Base-by-base conservation (phyloP, 1,140 invertebrate genomes). In the Cotesia glomerata region DNA sequence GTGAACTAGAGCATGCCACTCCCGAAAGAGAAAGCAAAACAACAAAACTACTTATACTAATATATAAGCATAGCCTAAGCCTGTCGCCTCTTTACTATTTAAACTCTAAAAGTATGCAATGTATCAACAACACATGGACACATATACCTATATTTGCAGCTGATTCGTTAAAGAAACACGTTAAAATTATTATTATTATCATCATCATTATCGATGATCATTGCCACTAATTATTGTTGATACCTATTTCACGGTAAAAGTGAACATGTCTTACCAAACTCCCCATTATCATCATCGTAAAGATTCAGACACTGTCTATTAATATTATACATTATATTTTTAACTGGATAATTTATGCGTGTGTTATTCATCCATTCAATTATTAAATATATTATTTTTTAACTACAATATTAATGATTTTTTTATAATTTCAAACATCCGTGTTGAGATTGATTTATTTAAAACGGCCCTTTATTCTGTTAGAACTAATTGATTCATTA, bases 11-110 rank as follows among this genome's bases (percentile, higher is more conserved):
- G 84, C 85, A 84, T 86, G 84, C 84, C 84, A 86, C 82, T 86
- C 84, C 82, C 83, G 85, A 86, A 86, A 86, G 85, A 86, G 84
- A 86, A 86, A 86, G 84, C 85, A 86, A 86, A 86, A 86, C 84
- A 84, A 85, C 84, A 78, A 75, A 85, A 82, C 35, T 36, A 64
- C 79, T 75, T 26, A 26, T 26, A 26, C 26, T 26, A 26, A 26
- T 26, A 26, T 26, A 26, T 26, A 81, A 81, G 77, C 8, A 7
- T 7, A 54, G 52, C 26, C 26, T 26, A 26, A 26, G 77, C 73
- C 61, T 78, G 72, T 80, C 71, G 70, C 66, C 13, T 54, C 11
- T 74, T 75, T 75, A 67, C 74, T 56, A 74, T 66, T 67, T 36
- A 63, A 26, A 45, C 68, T 78, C 67, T 68, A 69, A 67, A 77